Base-by-base conservation (phyloP, 2,113 vertebrate species). In the Capra hircus region DNA sequence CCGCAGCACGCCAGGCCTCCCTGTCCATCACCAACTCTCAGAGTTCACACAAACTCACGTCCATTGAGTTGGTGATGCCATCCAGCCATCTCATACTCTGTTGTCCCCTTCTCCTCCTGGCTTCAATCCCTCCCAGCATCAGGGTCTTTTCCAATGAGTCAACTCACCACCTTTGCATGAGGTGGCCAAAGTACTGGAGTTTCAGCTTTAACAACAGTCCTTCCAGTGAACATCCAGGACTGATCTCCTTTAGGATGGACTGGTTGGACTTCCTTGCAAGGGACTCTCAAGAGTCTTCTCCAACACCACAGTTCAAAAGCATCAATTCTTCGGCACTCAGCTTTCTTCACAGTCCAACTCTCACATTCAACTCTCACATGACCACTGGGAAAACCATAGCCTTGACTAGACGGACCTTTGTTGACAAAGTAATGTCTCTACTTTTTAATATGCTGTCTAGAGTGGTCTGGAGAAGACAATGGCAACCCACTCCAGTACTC, bases 291-390 rank as follows among this genome's bases (percentile, higher is more conserved):
- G 19, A 71, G 64, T 36, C 64, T 67, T 67, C 33, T 71, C 64
- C 17, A 71, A 23, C 64, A 71, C n/a, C n/a, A 36, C 19, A 71
- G 4, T 71, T 71, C 64, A 36, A 71, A 71, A 71, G n/a, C 19
- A 71, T 12, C 67, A 71, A 12, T 71, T 71, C 67, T 71, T 71
- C 0, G 0, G 67, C 0, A 0, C n/a, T 36, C 64, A 21, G 17
- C 17, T 11, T 36, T 71, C 64, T 71, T 71, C 10, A 71, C 1
- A 71, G 19, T 36, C n/a, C n/a, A 36, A 23, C 19, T 36, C 64
- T 71, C 64, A 71, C n/a, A 36, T 36, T 9, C 19, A 4, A 48
- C 11, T 48, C 11, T 50, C 36, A 36, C 67, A 71, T 23, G 67
- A 71, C 67, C 7, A 40, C n/a, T 23, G 67, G 64, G 5, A 71